These are phyloP conservation scores for Gulo gulo DNA, from an alignment of 2,113 vertebrate species.

Conservation along the genomic window DNA sequence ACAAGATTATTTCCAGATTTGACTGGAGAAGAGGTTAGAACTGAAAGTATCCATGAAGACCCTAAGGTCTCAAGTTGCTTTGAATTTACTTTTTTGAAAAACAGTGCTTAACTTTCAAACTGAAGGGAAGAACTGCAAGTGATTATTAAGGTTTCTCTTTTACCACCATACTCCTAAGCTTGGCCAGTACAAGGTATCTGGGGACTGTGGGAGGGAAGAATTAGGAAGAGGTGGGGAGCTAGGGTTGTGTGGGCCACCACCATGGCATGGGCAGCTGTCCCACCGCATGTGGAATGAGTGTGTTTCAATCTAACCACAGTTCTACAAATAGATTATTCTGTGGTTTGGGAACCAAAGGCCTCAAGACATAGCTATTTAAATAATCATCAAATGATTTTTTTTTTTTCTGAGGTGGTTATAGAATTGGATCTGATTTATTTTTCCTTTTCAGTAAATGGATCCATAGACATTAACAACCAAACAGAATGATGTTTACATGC, in stretches of 20 bases:
- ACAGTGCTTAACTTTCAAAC: neutral
- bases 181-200: neutral
- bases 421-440: neutral
- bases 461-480: neutral
- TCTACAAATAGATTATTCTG: neutral
- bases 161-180: neutral
- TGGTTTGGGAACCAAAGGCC: neutral
- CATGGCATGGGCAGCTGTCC: neutral
- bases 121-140: neutral
- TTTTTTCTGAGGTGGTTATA: neutral
- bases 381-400: neutral
- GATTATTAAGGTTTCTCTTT: neutral
- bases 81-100: conserved; percentile 3
- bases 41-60: neutral
- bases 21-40: neutral
- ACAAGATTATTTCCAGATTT: neutral
- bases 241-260: neutral
- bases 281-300: neutral
- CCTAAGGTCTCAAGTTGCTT: neutral
- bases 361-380: neutral
- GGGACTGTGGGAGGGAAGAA: neutral
- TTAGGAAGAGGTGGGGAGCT: neutral
- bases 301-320: neutral
- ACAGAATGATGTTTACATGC: neutral
- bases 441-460: neutral